A percentile compares a stretch with the other conserved stretches of the same genome.
Evolutionary conservation across 2,888 invertebrate species (phyloP).

Genomic region (Drosophila prolongata): DNA sequence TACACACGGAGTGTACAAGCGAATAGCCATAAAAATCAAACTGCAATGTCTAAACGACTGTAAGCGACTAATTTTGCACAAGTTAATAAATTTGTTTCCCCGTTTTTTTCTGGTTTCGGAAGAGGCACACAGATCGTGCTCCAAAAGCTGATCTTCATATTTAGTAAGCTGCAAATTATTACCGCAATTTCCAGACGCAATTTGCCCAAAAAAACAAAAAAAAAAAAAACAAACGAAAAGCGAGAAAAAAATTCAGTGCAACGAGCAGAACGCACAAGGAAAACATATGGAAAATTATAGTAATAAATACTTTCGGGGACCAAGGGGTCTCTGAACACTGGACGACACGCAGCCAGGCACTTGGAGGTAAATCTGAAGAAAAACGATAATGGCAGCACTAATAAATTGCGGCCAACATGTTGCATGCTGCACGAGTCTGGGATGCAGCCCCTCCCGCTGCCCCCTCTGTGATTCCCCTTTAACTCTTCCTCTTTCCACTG

Average conservation of each 20-base stretch:
- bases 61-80: slow-evolving; percentile 79
- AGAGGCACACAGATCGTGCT: slow-evolving; percentile 47
- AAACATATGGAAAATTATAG: slow-evolving; percentile 80
- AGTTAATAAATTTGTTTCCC: slow-evolving; percentile 70
- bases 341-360: slow-evolving; percentile 58
- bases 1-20: slow-evolving; percentile 50
- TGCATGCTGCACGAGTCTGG: slow-evolving; percentile 70
- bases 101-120: slow-evolving; percentile 9
- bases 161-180: slow-evolving; percentile 76
- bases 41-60: slow-evolving; percentile 77
- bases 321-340: slow-evolving; percentile 9
- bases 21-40: slow-evolving; percentile 75
- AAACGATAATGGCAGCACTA: slow-evolving; percentile 80
- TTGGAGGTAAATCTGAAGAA: slow-evolving; percentile 75
- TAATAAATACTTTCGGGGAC: slow-evolving; percentile 70
- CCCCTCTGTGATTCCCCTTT: background rate
- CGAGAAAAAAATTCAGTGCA: slow-evolving; percentile 35
- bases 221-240: slow-evolving; percentile 1
- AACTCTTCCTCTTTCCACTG: slow-evolving; percentile 24
- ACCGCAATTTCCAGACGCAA: slow-evolving; percentile 76
- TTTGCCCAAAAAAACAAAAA: slow-evolving; percentile 69
- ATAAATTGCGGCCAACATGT: slow-evolving; percentile 79
- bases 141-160: slow-evolving; percentile 72
- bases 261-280: slow-evolving; percentile 65
- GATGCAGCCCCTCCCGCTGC: slow-evolving; percentile 22